Evolutionary conservation across 2,888 invertebrate species (phyloP), one percentile per base, ranked within the genome.

Genomic region (Octodonta nipae): DNA sequence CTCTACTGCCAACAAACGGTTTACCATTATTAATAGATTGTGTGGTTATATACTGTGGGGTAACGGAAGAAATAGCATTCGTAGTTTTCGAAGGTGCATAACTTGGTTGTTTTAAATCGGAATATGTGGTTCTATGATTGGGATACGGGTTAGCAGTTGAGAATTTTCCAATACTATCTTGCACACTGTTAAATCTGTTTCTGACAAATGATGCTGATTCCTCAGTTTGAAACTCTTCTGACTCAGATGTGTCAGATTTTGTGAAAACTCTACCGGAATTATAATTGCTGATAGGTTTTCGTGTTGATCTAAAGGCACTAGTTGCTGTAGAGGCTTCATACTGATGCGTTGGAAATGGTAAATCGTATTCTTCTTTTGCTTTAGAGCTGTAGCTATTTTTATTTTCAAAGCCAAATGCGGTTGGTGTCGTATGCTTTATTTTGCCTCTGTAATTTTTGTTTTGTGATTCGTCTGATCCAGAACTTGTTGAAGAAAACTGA

Each of bases 191-290:
- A 15, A 41, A 46, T 3, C 45, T 41, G 40, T 60, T 68, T 22
- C 72, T 70, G 2, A 72, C 73, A 51, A 85, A 84, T 0, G 84
- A 81, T 0, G 80, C 78, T 5, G 78, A 75, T 58, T 85, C 85
- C 5, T 84, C 81, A 0, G 77, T 70, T 54, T 82, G 82, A 51
- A 71, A 70, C 57, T 83, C 55, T 5, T 50, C 51, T 1, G 49
- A 49, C 11, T 46, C 47, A 11, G 11, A 11, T 20, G 12, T 13
- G 11, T 30, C 30, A 10, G 13, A 13, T 20, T 5, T 26, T 8
- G 5, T 5, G 6, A 6, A 6, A 6, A 8, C 32, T 22, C 24
- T 35, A n/a, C n/a, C n/a, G n/a, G n/a, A n/a, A 17, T 5, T 20
- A 15, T 35, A 34, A 17, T 37, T 41, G 26, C 26, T 26, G n/a